Evolutionary conservation across 2,888 invertebrate species (phyloP).

Genomic region (Amphipoea oculea): DNA sequence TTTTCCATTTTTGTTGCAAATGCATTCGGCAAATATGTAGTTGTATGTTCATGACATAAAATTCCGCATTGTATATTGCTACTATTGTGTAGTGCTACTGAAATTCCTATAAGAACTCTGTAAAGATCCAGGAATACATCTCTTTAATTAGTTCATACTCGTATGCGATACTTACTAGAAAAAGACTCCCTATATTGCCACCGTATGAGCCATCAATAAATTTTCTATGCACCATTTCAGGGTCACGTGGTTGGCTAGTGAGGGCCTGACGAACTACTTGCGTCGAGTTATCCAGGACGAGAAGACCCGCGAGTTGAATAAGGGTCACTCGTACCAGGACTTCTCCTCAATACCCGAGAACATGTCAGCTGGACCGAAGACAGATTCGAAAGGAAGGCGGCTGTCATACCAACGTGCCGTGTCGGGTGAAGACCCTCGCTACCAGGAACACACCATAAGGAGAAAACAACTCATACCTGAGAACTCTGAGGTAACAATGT

Average conservation of each 20-base stretch:
- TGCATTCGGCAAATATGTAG: not conserved
- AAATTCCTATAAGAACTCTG: not conserved
- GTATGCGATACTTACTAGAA: not conserved
- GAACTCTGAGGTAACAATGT: slow-evolving; percentile 75
- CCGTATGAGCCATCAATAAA: not conserved
- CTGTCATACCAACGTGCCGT: slow-evolving; percentile 87
- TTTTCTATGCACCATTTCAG: slow-evolving; percentile 69
- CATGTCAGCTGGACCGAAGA: slow-evolving; percentile 66
- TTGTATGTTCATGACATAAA: not conserved
- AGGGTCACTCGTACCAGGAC: slow-evolving; percentile 80
- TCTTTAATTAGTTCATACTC: not conserved
- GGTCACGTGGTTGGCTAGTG: slow-evolving; percentile 87
- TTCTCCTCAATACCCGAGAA: slow-evolving; percentile 80
- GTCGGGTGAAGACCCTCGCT: slow-evolving; percentile 84
- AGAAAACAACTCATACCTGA: slow-evolving; percentile 76
- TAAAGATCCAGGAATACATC: not conserved
- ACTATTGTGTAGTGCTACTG: too few species aligned
- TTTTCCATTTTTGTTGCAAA: not conserved
- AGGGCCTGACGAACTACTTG: slow-evolving; percentile 84
- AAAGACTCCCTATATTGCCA: too few species aligned
- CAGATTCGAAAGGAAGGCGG: slow-evolving; percentile 81
- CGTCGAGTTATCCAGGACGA: slow-evolving; percentile 83
- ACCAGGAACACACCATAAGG: slow-evolving; percentile 74
- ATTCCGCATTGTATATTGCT: not conserved
- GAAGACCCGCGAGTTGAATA: slow-evolving; percentile 75